A percentile compares a stretch with the other conserved stretches of the same genome.
Conservation (phyloP, 2,888 invertebrate genomes). For the Papilio elwesi region DNA sequence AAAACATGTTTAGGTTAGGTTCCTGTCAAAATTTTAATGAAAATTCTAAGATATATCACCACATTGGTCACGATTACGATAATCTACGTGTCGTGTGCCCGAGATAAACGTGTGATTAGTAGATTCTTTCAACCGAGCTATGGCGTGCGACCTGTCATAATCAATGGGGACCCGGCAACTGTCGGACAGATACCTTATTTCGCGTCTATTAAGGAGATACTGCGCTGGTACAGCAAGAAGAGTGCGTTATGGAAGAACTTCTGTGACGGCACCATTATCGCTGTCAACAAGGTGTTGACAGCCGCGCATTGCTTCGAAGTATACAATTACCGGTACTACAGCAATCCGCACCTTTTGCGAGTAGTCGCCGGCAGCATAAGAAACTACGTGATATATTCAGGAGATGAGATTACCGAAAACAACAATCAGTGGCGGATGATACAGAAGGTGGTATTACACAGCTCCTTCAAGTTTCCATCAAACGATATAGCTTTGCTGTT, state of each 20-base stretch:
- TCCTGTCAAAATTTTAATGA: constrained; percentile 52
- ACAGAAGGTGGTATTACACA: constrained; percentile 46
- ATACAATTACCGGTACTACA: constrained; percentile 54
- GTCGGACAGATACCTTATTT: constrained; percentile 61
- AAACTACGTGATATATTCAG: constrained; percentile 52
- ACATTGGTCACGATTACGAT: constrained; percentile 33
- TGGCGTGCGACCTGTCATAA: constrained; percentile 56
- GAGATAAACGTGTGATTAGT: constrained; percentile 61
- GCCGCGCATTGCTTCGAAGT: constrained; percentile 73
- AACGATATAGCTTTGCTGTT: constrained; percentile 63
- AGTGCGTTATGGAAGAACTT: constrained; percentile 58
- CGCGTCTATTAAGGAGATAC: constrained; percentile 63
- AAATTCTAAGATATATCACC: constrained; percentile 43
- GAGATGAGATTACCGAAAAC: constrained; percentile 49
- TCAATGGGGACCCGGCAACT: constrained; percentile 57
- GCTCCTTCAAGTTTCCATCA: constrained; percentile 51
- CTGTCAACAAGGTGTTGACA: constrained; percentile 55
- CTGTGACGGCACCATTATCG: constrained; percentile 69
- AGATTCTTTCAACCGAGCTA: constrained; percentile 60
- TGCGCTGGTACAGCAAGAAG: constrained; percentile 28
- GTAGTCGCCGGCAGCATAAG: constrained; percentile 59
- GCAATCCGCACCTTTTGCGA: constrained; percentile 50
- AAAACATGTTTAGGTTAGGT: constrained; percentile 27
- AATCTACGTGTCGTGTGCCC: constrained; percentile 41
- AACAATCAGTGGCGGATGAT: constrained; percentile 53